Percentiles rank a stretch among this genome's conserved stretches.
These are phyloP conservation scores for Drosophila gunungcola DNA, from an alignment of 1,140 invertebrate genomes.

Conservation along the genomic window DNA sequence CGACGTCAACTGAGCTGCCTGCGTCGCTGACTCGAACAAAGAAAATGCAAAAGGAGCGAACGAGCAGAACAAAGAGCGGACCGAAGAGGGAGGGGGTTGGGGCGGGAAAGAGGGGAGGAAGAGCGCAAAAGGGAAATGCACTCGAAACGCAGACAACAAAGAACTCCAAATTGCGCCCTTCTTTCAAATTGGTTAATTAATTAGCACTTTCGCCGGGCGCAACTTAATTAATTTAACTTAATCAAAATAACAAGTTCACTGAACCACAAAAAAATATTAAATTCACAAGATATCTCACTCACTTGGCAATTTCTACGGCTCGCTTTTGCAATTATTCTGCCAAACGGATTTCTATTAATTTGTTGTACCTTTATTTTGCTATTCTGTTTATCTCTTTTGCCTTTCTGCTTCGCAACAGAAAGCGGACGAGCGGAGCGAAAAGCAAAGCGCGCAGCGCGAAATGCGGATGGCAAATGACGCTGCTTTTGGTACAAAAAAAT, in stretches of 20 bases:
- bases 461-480: constrained; percentile 38
- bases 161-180: constrained; percentile 31
- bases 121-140: constrained; percentile 65
- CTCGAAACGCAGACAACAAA: constrained; percentile 69
- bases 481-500: constrained; percentile 24
- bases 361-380: constrained; percentile 26
- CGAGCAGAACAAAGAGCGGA: constrained; percentile 30
- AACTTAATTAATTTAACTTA: constrained; percentile 35
- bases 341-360: constrained; percentile 34
- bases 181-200: constrained; percentile 47
- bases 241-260: constrained; percentile 35
- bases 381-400: constrained; percentile 21
- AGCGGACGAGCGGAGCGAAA: constrained; percentile 24
- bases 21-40: constrained; percentile 57
- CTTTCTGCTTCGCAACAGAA: constrained; percentile 13
- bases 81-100: background rate
- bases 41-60: constrained; percentile 53
- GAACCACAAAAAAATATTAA: constrained; percentile 31
- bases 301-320: constrained; percentile 19
- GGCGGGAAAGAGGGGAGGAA: too few relatives aligned
- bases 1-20: constrained; percentile 30
- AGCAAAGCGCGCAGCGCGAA: constrained; percentile 45
- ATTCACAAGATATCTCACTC: constrained; percentile 17
- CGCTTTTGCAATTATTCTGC: constrained; percentile 29
- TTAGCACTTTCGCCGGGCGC: constrained; percentile 36